Base-by-base conservation (phyloP, 2,888 invertebrate genomes). In the Eulithis prunata region DNA sequence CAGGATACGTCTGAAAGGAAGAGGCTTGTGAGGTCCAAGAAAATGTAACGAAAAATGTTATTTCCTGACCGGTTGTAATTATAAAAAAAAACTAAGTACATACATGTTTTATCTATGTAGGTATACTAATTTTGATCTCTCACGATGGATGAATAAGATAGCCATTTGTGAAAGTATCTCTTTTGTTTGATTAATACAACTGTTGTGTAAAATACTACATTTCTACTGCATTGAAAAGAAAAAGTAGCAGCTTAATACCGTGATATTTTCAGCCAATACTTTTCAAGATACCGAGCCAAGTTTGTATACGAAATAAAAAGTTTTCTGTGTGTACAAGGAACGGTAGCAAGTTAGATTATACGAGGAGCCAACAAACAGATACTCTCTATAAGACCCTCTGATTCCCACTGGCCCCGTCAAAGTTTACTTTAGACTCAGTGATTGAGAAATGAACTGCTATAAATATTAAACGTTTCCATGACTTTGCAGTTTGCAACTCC, bases 1-100 rank as follows among this genome's bases (percentile, higher is more conserved):
- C 91, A n/a, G 89, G 89, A 69, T 88, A 91, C 32, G 89, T 84
- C 92, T 93, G 84, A 4, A 65, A 68, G 54, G 3, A 57, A 66
- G 46, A 12, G 10, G 45, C 28, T 45, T 28, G 38, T 45, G 3
- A 59, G 8, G 8, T 49, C n/a, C 6, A 11, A 51, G 3, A 14
- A 47, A 47, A 47, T 47, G n/a, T 45, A 4, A 45, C 11, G n/a
- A 32, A 32, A 32, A 32, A 32, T 32, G 32, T 32, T 21, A 21
- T 21, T 21, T 21, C 2, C 21, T 21, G 21, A 21, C 2, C 32
- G 32, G 32, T 32, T 32, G 32, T 32, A 32, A 32, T 32, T 2
- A 32, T 21, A 21, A 21, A 21, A 21, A 21, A 21, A 21, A 21
- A 21, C 38, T 38, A n/a, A n/a, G 38, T 38, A 3, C 1, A 3